Evolutionary conservation across 2,888 invertebrate species (phyloP).

Genomic region (Rhynchonema sp.): DNA sequence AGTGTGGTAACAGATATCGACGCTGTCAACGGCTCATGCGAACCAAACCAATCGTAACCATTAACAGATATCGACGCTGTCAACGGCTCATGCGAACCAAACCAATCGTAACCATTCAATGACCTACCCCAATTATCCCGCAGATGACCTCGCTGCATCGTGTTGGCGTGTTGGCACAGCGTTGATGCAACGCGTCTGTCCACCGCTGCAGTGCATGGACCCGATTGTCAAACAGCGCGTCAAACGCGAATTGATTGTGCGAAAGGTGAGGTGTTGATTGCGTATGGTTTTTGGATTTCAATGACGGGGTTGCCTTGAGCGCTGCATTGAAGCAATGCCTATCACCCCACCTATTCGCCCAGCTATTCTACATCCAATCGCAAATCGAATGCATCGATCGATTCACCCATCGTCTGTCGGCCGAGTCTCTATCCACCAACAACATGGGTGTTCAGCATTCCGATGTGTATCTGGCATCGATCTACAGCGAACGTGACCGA

Average conservation of each 20-base stretch:
- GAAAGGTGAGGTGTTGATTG: not conserved
- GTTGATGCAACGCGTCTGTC: slow-evolving; percentile 1
- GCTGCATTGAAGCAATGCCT: too few relatives aligned
- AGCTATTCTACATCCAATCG: not conserved
- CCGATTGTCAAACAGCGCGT: not conserved
- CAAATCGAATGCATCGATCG: not conserved
- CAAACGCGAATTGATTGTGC: not conserved
- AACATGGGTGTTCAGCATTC: too few relatives aligned
- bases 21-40: not conserved
- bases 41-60: not conserved
- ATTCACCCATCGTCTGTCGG: not conserved
- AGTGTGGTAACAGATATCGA: too few relatives aligned
- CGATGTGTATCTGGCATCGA: not conserved
- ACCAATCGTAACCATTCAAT: not conserved
- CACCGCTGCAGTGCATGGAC: not conserved
- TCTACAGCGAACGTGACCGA: not conserved
- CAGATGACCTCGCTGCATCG: not conserved
- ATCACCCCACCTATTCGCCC: not conserved
- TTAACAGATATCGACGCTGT: not conserved
- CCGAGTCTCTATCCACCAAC: too few relatives aligned
- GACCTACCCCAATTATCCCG: not conserved
- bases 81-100: not conserved
- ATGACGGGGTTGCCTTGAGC: too few relatives aligned
- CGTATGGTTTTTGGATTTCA: not conserved
- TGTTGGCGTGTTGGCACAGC: not conserved